Evolutionary conservation across 2,797 vertebrate species (phyloP), one percentile per base, ranked within the genome.

Genomic region (Aplochiton taeniatus): DNA sequence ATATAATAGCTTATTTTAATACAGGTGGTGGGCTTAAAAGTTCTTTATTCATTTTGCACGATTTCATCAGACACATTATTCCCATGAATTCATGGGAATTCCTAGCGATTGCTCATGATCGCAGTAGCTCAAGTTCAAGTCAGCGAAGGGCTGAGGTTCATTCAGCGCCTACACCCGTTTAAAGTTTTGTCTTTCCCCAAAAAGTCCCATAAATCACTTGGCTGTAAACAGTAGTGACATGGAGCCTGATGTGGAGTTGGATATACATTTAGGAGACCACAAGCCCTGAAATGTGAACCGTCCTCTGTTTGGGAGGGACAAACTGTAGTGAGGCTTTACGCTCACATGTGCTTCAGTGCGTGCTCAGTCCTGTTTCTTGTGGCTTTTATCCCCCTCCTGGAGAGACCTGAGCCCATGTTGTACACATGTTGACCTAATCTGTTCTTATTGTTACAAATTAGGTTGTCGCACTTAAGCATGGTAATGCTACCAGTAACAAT

Each of bases 141-240:
- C 74, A 65, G 56, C 56, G 57, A 71, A 66, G 72, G 63, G 77
- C 72, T 77, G 66, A 85, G 78, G 82, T 69, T 69, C 73, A 72
- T 75, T 85, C 60, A 55, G 55, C 61, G 44, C 54, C 18, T 20
- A 85, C 61, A 76, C 74, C 75, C 58, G 82, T 84, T 86, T 83
- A 78, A 51, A 64, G 68, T 74, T 80, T 65, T 67, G 70, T 79
- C 62, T 76, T 62, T 76, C 68, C 76, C 75, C 74, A 76, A 77
- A 88, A 89, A 81, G 82, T 81, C 86, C 80, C 91, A 92, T 93
- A 90, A 93, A 93, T 93, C 91, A 93, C 83, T 83, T 88, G 90
- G 81, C 83, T 91, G 89, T 92, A 93, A 93, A 92, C 89, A 93
- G 83, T 75, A 82, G 86, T 93, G 92, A 92, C 92, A 89, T 60